Evolutionary conservation across 2,113 vertebrate species (phyloP).

Genomic region (Sprattus sprattus): DNA sequence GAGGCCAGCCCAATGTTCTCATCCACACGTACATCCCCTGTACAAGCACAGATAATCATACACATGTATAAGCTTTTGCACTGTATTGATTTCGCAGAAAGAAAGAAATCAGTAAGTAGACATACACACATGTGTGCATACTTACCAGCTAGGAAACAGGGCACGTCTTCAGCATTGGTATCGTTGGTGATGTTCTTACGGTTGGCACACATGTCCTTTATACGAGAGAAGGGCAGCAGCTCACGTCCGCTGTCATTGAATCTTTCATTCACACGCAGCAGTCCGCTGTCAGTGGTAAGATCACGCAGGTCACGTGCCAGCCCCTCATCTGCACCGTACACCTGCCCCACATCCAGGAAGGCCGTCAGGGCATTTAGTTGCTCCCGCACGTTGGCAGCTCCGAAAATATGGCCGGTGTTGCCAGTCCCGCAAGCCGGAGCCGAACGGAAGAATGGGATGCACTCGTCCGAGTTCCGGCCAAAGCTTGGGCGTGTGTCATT

Average conservation of each 20-base stretch:
- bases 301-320: slow-evolving; percentile 60
- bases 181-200: slow-evolving; percentile 58
- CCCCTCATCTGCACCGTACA: slow-evolving; percentile 68
- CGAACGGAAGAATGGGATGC: slow-evolving; percentile 81
- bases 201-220: slow-evolving; percentile 60
- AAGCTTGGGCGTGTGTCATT: slow-evolving; percentile 74
- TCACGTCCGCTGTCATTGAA: slow-evolving; percentile 65
- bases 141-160: slow-evolving; percentile 73
- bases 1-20: slow-evolving; percentile 72
- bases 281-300: slow-evolving; percentile 53
- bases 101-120: not conserved
- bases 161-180: slow-evolving; percentile 63
- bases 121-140: not conserved
- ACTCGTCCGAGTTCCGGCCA: slow-evolving; percentile 60
- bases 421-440: slow-evolving; percentile 68
- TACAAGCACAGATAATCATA: not conserved
- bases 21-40: slow-evolving; percentile 70
- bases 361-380: slow-evolving; percentile 73
- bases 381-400: slow-evolving; percentile 60
- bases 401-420: slow-evolving; percentile 63
- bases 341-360: slow-evolving; percentile 69
- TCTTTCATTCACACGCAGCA: slow-evolving; percentile 63
- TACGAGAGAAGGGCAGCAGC: slow-evolving; percentile 65
- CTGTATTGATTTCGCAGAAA: not conserved
- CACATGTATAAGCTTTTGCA: not conserved